These are phyloP conservation scores for Aphelenchoides besseyi DNA, from an alignment of 1,140 invertebrate species.

Conservation along the genomic window DNA sequence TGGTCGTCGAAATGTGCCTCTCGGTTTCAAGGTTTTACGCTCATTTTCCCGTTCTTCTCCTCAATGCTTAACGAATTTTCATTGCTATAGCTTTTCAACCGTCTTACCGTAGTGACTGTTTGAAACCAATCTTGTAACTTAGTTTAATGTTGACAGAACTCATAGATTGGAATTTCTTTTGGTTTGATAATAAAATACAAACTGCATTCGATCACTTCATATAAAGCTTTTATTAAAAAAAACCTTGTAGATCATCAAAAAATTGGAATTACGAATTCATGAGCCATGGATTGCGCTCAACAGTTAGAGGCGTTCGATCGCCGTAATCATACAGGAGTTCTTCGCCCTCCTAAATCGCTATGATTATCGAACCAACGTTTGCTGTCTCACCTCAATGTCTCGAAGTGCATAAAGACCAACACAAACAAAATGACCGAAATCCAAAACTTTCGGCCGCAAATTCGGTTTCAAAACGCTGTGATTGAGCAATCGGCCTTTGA, in stretches of 20 bases:
- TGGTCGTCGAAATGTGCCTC: conserved; percentile 2
- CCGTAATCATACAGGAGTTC: conserved; percentile 94
- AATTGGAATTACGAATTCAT: neutral
- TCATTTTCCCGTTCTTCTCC: neutral
- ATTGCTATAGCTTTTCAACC: too few relatives aligned
- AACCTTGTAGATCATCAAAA: neutral
- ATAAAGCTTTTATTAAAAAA: neutral
- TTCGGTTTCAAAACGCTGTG: conserved; percentile 84
- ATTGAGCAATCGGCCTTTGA: conserved; percentile 87
- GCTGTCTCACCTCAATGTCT: too few relatives aligned
- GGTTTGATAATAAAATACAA: too few relatives aligned
- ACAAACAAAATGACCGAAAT: conserved; percentile 69
- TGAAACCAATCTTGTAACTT: too few relatives aligned
- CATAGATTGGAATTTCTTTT: too few relatives aligned
- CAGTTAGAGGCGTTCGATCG: neutral
- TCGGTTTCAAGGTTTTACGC: neutral
- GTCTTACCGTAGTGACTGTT: too few relatives aligned
- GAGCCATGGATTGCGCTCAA: conserved; percentile 6
- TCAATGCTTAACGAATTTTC: too few relatives aligned
- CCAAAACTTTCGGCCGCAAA: conserved; percentile 78
- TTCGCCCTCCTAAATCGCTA: conserved; percentile 75
- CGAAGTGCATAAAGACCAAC: conserved; percentile 83
- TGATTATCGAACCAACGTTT: too few relatives aligned
- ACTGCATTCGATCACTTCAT: too few relatives aligned
- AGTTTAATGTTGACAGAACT: too few relatives aligned